A percentile compares a stretch with the other conserved stretches of the same genome.
phyloP scores from a whole-genome alignment of 2,888 invertebrate genomes.

The Drosophila lacicola region DNA sequence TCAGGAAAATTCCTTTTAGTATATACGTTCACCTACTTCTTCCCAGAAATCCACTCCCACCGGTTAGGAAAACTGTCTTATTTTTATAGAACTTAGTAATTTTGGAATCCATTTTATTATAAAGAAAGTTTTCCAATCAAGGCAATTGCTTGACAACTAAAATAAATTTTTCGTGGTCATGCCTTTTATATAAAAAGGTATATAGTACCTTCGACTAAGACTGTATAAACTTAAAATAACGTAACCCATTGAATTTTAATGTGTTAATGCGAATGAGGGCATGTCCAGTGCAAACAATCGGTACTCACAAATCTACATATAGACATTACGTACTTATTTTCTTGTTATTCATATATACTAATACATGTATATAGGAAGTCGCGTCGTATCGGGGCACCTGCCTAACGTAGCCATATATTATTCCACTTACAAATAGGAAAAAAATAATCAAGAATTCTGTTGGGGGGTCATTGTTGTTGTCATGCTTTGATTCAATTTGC shows the following conservation, averaged over 20 bases:
- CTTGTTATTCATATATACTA: background rate
- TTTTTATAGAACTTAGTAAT: constrained; percentile 86
- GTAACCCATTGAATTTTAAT: background rate
- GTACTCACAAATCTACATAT: background rate
- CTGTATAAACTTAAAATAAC: background rate
- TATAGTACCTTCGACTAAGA: background rate
- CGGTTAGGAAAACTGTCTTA: constrained; percentile 88
- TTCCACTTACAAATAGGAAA: too few species aligned
- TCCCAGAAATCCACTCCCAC: constrained; percentile 86
- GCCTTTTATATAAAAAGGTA: background rate
- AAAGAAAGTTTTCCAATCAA: background rate
- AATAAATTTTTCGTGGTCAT: background rate
- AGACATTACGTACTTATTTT: background rate
- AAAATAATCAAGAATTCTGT: too few species aligned
- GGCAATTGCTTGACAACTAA: background rate
- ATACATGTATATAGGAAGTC: background rate
- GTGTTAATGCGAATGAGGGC: background rate
- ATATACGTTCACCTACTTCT: constrained; percentile 75
- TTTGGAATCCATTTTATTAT: background rate
- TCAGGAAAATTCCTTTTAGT: too few species aligned
- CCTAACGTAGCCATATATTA: too few species aligned
- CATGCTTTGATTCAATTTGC: too few species aligned
- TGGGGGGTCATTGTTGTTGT: too few species aligned
- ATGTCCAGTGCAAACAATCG: background rate
- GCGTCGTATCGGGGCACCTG: too few species aligned